Conservation (phyloP, 2,888 invertebrate species). For the Hypomecis punctinalis region DNA sequence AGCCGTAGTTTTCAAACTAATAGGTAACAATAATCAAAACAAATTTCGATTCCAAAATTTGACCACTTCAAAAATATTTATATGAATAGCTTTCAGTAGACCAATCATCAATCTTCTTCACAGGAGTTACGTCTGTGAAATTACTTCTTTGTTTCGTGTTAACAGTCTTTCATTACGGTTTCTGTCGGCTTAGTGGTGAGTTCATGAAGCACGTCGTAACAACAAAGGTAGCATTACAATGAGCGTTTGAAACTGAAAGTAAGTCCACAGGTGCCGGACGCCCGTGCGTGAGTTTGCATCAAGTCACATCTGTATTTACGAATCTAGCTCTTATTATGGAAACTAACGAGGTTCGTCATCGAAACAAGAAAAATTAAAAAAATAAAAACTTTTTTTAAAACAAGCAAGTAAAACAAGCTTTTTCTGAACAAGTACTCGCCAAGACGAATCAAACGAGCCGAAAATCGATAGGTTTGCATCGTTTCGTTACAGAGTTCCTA, state of each 20-base stretch:
- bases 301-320: constrained; percentile 26
- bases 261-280: constrained; percentile 50
- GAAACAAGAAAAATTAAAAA: too few relatives aligned
- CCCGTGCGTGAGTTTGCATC: constrained; percentile 51
- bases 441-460: too few relatives aligned
- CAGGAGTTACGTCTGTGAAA: constrained; percentile 25
- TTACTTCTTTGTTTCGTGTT: constrained; percentile 30
- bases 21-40: neutral
- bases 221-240: constrained; percentile 57
- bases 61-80: constrained; percentile 6
- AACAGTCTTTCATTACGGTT: constrained; percentile 22
- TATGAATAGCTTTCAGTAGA: constrained; percentile 26
- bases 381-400: too few relatives aligned
- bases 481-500: too few relatives aligned
- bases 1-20: neutral
- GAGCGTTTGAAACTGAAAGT: constrained; percentile 70
- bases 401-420: too few relatives aligned
- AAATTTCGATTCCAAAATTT: constrained; percentile 8
- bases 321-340: constrained; percentile 13
- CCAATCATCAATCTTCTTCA: constrained; percentile 22
- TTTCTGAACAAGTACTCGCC: too few relatives aligned
- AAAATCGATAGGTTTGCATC: too few relatives aligned
- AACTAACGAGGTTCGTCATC: too few relatives aligned
- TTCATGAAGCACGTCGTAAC: constrained; percentile 46
- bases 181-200: constrained; percentile 16